Evolutionary conservation across 92 coral and sea anemone genomes (phyloP), one percentile per base, ranked within the genome.

Genomic region (Palythoa grandiflora): DNA sequence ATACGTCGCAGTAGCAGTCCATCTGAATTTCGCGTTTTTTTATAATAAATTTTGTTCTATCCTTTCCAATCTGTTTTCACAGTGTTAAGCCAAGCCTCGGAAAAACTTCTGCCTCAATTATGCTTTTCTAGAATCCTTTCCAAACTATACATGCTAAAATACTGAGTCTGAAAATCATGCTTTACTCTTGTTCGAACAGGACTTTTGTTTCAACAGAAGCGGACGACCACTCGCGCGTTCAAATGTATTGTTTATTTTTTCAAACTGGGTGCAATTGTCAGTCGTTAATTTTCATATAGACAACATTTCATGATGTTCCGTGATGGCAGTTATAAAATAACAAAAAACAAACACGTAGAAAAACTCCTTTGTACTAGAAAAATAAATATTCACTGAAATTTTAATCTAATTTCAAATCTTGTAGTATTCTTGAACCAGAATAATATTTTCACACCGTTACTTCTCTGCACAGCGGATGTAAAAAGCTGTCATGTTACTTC

Each of bases 241-340:
- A 13, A 4, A 1, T 21, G n/a, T 39, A 68, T 65, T 81, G 86
- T 81, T 81, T 81, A 68, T 68, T n/a, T 81, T 81, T 68, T 81
- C 86, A 81, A 81, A 81, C 86, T 61, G 86, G 40, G 86, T 13
- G 61, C 86, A 48, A 61, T 80, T 37, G 83, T n/a, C 2, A 16
- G 10, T 65, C 86, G 63, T 81, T 81, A 81, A 65, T 47, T 50
- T 81, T 81, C 59, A 44, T 65, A 60, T 65, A 39, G 53, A 63
- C 59, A 65, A 66, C 61, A 81, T 44, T 66, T 65, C 28, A 28
- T 28, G 47, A 35, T 68, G 86, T 66, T 66, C 3, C 66, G 63
- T 71, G 74, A 60, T 48, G 15, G 19, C 66, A 66, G 38, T 40
- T 81, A 63, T 48, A 39, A 65, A 3, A 40, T 15, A 65, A 16